A percentile compares a stretch with the other conserved stretches of the same genome.
Evolutionary conservation across 2,113 vertebrate genomes (phyloP).

Genomic region (Antechinus flavipes): DNA sequence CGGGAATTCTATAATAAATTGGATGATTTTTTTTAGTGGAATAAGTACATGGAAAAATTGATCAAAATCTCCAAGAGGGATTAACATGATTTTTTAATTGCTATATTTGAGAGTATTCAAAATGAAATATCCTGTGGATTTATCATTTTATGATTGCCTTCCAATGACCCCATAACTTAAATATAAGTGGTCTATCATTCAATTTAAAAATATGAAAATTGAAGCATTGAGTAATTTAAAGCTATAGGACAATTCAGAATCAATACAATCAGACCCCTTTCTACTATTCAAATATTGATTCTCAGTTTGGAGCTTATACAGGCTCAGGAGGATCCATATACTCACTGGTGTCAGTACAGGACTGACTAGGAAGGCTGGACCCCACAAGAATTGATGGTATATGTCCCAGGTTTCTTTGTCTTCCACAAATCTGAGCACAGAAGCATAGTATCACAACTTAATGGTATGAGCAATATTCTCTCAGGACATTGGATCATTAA

Average conservation of each 20-base stretch:
- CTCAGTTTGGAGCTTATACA: background rate
- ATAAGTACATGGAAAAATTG: background rate
- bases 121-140: background rate
- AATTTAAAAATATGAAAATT: background rate
- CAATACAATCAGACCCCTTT: background rate
- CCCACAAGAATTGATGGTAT: slow-evolving; percentile 92
- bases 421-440: slow-evolving; percentile 87
- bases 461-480: background rate
- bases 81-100: background rate
- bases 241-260: background rate
- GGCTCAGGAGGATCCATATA: slow-evolving; percentile 35
- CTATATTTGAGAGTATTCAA: background rate
- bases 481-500: background rate
- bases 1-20: background rate
- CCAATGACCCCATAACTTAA: background rate
- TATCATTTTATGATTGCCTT: background rate
- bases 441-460: background rate
- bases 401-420: slow-evolving; percentile 90
- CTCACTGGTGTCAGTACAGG: slow-evolving; percentile 86
- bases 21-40: too few relatives aligned
- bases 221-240: background rate
- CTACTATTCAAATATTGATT: background rate
- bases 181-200: background rate
- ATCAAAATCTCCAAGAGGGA: background rate
- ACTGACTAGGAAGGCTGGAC: slow-evolving; percentile 92